A percentile compares a stretch with the other conserved stretches of the same genome.
Evolutionary conservation across 1,140 invertebrate species (phyloP).

Genomic region (Drosophila lowei): DNA sequence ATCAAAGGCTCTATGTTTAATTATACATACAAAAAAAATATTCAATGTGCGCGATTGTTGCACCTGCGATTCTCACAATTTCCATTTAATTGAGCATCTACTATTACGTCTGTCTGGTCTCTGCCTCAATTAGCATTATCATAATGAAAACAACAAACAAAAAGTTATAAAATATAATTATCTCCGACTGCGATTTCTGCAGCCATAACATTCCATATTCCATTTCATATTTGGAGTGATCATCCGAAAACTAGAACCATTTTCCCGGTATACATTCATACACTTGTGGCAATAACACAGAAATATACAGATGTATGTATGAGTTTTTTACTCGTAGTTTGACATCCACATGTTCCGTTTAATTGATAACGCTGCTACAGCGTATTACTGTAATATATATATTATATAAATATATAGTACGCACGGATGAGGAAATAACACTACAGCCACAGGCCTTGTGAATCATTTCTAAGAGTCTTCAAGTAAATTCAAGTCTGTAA

Average conservation of each 20-base stretch:
- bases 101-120: constrained; percentile 4
- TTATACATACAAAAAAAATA: constrained; percentile 5
- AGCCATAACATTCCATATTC: background rate
- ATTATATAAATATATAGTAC: too few species aligned
- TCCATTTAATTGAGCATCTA: constrained; percentile 47
- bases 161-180: constrained; percentile 3
- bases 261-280: constrained; percentile 15
- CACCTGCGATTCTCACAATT: constrained; percentile 41
- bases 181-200: background rate
- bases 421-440: too few species aligned
- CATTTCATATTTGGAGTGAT: constrained; percentile 3
- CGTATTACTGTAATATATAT: too few species aligned
- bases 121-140: constrained; percentile 40
- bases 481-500: background rate
- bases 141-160: constrained; percentile 28
- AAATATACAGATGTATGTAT: too few species aligned
- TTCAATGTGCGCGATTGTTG: constrained; percentile 24
- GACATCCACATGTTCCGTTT: too few species aligned
- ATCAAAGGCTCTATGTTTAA: constrained; percentile 12
- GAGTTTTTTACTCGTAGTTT: too few species aligned
- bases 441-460: too few species aligned
- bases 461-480: background rate
- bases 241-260: constrained; percentile 7
- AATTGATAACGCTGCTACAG: too few species aligned
- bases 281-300: constrained; percentile 8